Percentiles rank a stretch among this genome's conserved stretches.
Evolutionary conservation across 2,113 vertebrate species (phyloP).

Genomic region (Osmerus mordax): DNA sequence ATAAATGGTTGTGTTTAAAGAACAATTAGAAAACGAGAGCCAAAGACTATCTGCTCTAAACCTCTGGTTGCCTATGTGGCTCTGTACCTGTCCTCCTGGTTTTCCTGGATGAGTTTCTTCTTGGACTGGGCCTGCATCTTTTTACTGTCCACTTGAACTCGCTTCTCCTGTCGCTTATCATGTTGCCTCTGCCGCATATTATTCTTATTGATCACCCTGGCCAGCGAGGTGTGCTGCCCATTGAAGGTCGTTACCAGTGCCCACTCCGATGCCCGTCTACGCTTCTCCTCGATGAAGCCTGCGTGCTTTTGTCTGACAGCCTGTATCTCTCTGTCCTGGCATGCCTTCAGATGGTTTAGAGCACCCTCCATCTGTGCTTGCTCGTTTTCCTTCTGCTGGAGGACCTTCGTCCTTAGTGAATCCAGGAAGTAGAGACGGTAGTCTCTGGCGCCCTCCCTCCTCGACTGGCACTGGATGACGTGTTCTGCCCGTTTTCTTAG

Average conservation of each 20-base stretch:
- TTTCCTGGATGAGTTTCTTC: slow-evolving; percentile 21
- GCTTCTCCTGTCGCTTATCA: slow-evolving; percentile 25
- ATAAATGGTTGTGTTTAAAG: no score
- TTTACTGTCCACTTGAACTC: not conserved
- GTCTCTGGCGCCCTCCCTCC: slow-evolving; percentile 7
- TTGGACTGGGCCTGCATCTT: slow-evolving; percentile 20
- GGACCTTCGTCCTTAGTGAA: slow-evolving; percentile 15
- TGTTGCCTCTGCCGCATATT: slow-evolving; percentile 22
- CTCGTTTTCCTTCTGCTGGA: slow-evolving; percentile 31
- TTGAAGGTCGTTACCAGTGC: slow-evolving; percentile 48
- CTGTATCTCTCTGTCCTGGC: slow-evolving; percentile 36
- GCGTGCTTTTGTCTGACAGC: slow-evolving; percentile 43
- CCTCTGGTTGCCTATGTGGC: no score
- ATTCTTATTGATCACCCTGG: slow-evolving; percentile 35
- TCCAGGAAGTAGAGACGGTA: slow-evolving; percentile 16
- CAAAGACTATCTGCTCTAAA: no score
- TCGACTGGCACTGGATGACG: not conserved
- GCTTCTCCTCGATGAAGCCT: slow-evolving; percentile 52
- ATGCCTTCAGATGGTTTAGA: slow-evolving; percentile 31
- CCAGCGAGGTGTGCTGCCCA: slow-evolving; percentile 44
- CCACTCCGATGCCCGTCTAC: slow-evolving; percentile 30
- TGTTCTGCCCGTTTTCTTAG: slow-evolving; percentile 16
- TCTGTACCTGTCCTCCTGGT: slow-evolving; percentile 25
- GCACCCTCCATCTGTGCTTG: slow-evolving; percentile 25
- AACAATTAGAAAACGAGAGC: no score